Evolutionary conservation across 2,797 vertebrate species (phyloP), one percentile per base, ranked within the genome.

Genomic region (Enteromius unitaeniatus): DNA sequence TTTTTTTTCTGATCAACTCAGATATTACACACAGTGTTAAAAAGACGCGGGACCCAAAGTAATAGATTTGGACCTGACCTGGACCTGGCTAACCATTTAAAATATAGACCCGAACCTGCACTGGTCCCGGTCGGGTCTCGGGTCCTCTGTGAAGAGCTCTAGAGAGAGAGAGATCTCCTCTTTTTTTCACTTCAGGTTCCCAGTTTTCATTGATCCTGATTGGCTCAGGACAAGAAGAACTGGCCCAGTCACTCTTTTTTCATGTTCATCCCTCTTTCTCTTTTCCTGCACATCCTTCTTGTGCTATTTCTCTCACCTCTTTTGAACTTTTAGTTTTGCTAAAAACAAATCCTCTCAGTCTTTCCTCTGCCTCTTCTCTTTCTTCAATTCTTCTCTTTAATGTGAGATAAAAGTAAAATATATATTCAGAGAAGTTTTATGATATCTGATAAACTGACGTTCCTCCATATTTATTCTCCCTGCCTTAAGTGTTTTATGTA

Each of bases 401-500:
- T 67, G 19, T 31, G 31, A 73, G 62, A 81, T 68, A 60, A 76
- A 55, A 68, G 55, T 83, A 47, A 83, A 68, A 40, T 83, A 60
- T 49, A 37, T 42, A 8, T 78, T 64, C 51, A 58, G 64, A 81
- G 55, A 65, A 55, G 34, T 53, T 34, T 82, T 78, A 84, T 85
- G 60, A 82, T 87, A 84, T 85, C 37, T 76, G 67, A 88, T 80
- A 76, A 74, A 79, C 55, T 79, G 60, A 64, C 28, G 78, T 64
- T 68, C 65, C 79, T 68, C 28, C 73, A 65, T 72, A 69, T 68
- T 82, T 70, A 53, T 45, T 85, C 78, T 67, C 4, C 45, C 40
- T 6, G 51, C 47, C 9, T 64, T 64, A 51, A 75, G 72, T 82
- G 81, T 82, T 82, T 89, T 87, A 86, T 89, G 82, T 85, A 88